Evolutionary conservation across 2,113 vertebrate species (phyloP).

Genomic region (Ellobius talpinus): DNA sequence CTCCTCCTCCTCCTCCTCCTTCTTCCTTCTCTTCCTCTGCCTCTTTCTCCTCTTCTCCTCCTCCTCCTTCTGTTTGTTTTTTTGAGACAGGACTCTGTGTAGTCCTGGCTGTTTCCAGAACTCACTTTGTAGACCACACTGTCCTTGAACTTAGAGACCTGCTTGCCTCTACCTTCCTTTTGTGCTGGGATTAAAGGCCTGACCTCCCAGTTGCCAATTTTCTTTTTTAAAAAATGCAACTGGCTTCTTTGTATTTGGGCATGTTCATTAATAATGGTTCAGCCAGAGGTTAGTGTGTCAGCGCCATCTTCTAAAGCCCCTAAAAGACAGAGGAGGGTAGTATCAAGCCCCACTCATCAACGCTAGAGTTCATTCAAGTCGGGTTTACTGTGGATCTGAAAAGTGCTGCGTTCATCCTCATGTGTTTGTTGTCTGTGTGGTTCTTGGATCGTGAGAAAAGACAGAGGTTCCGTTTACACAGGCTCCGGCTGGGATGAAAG

Average conservation of each 20-base stretch:
- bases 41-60: too few relatives aligned
- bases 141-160: neutral
- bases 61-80: neutral
- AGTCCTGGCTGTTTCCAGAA: neutral
- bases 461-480: constrained; percentile 61
- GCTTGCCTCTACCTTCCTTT: neutral
- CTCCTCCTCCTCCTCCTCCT: too few relatives aligned
- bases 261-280: neutral
- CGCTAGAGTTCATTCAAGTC: neutral
- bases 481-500: constrained; percentile 72
- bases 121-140: neutral
- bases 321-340: neutral
- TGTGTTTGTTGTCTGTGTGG: constrained; percentile 53
- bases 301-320: neutral
- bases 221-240: neutral
- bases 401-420: constrained; percentile 1
- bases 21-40: too few relatives aligned
- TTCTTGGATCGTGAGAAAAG: constrained; percentile 57
- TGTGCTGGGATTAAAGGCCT: neutral
- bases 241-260: neutral
- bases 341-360: neutral
- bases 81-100: neutral
- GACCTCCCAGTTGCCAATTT: neutral
- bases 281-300: neutral
- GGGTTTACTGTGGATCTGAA: constrained; percentile 18